Evolutionary conservation across 2,113 vertebrate species (phyloP).

Genomic region (human): DNA sequence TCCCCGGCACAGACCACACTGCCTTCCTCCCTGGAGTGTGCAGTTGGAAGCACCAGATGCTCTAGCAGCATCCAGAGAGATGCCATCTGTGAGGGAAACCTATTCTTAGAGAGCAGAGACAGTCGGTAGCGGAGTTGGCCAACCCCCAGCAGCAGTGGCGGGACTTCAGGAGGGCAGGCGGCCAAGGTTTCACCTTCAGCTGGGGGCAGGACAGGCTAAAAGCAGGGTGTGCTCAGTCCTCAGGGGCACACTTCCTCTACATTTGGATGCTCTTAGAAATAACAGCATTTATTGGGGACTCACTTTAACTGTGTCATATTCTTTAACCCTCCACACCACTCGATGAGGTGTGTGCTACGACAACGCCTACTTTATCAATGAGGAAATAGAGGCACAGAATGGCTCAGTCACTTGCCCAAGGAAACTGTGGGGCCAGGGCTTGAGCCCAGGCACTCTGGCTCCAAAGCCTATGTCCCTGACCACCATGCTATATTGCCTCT

Average conservation of each 20-base stretch:
- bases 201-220: not conserved
- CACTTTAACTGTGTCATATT: not conserved
- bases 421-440: not conserved
- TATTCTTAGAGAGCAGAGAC: slow-evolving; percentile 79
- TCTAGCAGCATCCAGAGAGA: slow-evolving; percentile 72
- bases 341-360: not conserved
- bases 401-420: not conserved
- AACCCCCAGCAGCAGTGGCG: not conserved
- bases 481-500: not conserved
- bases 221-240: not conserved
- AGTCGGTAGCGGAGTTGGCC: slow-evolving; percentile 18
- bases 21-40: slow-evolving; percentile 71
- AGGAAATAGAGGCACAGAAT: slow-evolving; percentile 12
- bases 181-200: slow-evolving; percentile 52
- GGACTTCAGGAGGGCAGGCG: not conserved
- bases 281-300: not conserved
- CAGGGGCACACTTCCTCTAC: not conserved
- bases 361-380: not conserved
- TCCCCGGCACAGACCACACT: slow-evolving; percentile 16
- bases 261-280: not conserved
- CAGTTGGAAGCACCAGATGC: slow-evolving; percentile 78
- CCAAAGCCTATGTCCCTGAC: not conserved
- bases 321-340: not conserved
- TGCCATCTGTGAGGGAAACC: slow-evolving; percentile 77
- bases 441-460: not conserved